These are phyloP conservation scores for Campylorhamphus procurvoides DNA, from an alignment of 2,113 vertebrate genomes.

Conservation along the genomic window DNA sequence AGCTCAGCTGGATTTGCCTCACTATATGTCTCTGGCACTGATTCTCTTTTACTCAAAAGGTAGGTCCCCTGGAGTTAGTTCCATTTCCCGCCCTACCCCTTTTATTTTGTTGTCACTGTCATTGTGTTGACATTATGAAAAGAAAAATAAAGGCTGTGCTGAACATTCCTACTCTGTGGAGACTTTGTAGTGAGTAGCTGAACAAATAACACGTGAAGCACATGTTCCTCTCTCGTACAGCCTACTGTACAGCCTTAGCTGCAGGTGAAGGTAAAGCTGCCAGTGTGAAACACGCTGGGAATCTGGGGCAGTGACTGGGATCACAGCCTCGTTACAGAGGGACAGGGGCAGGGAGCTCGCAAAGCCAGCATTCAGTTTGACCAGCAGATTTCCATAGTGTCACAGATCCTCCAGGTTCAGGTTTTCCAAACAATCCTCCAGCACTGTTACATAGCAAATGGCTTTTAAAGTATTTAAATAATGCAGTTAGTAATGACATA, in stretches of 20 bases:
- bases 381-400: neutral
- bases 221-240: fast-evolving
- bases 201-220: neutral
- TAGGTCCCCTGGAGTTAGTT: neutral
- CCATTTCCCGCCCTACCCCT: neutral
- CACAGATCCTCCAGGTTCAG: neutral
- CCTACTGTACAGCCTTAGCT: neutral
- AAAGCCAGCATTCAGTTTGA: neutral
- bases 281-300: neutral
- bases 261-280: neutral
- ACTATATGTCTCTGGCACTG: fast-evolving
- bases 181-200: neutral
- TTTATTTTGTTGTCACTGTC: neutral
- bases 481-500: neutral
- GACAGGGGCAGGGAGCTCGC: fast-evolving
- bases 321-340: neutral
- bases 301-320: no score
- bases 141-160: neutral
- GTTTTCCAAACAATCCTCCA: neutral
- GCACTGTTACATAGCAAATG: neutral
- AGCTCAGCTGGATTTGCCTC: neutral
- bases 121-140: neutral
- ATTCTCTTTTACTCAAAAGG: neutral
- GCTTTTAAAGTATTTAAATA: neutral
- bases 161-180: neutral